These are phyloP conservation scores for Aphelenchoides besseyi DNA, from an alignment of 1,140 invertebrate genomes.

Conservation along the genomic window DNA sequence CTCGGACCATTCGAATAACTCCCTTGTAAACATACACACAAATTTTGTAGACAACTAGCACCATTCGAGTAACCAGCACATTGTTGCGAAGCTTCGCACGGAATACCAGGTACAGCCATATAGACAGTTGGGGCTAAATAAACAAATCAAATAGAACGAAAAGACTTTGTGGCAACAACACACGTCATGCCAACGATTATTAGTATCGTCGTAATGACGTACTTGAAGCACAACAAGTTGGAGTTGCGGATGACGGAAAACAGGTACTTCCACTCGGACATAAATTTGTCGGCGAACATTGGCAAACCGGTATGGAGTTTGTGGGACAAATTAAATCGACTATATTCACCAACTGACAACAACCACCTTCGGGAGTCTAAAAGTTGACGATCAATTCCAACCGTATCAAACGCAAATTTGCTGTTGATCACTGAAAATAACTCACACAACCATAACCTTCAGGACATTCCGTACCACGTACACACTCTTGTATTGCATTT, in stretches of 20 bases:
- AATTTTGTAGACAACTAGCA: constrained; percentile 49
- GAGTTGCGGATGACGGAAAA: constrained; percentile 36
- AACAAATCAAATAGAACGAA: not conserved
- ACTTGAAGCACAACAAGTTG: constrained; percentile 51
- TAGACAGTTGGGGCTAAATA: constrained; percentile 19
- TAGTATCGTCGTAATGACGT: constrained; percentile 4
- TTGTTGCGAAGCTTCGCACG: constrained; percentile 21
- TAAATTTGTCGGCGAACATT: constrained; percentile 51
- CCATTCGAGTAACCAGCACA: constrained; percentile 25
- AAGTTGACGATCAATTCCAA: too few relatives aligned
- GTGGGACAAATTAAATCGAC: constrained; percentile 41
- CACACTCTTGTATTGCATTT: constrained; percentile 42
- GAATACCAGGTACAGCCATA: constrained; percentile 1
- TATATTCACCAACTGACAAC: constrained; percentile 47
- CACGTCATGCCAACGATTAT: not conserved
- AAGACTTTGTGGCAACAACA: not conserved
- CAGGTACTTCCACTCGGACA: constrained; percentile 47
- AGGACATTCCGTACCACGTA: constrained; percentile 52
- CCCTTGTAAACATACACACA: constrained; percentile 53
- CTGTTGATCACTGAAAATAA: not conserved
- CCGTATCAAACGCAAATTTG: constrained; percentile 37
- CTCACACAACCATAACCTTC: constrained; percentile 42
- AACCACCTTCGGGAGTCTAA: constrained; percentile 51
- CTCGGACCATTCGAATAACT: constrained; percentile 53
- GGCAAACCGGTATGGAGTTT: constrained; percentile 47